A percentile compares a stretch with the other conserved stretches of the same genome.
phyloP scores from a whole-genome alignment of 2,113 vertebrate genomes.

The Gopherus evgoodei region DNA sequence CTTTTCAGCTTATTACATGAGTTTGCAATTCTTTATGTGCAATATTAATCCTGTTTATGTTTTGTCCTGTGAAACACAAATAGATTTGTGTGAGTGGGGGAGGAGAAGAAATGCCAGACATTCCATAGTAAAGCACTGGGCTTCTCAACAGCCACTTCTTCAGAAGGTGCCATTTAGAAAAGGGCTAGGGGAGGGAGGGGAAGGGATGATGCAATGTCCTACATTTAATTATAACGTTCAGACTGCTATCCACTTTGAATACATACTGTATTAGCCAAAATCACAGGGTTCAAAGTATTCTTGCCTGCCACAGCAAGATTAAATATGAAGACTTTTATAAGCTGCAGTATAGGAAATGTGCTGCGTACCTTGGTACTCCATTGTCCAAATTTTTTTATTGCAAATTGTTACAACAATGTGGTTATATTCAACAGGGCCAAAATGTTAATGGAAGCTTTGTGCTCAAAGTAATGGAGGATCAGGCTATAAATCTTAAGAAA shows the following conservation, averaged over 20 bases:
- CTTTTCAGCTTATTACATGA: not conserved
- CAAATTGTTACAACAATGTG: too few relatives aligned
- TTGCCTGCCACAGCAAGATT: not conserved
- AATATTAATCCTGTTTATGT: not conserved
- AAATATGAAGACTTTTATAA: slow-evolving; percentile 4
- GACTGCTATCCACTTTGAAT: slow-evolving; percentile 48
- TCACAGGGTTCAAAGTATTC: slow-evolving; percentile 29
- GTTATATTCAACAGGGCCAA: not conserved
- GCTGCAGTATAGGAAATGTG: slow-evolving; percentile 48
- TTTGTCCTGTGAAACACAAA: not conserved
- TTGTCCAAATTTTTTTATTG: not conserved
- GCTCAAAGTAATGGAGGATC: not conserved
- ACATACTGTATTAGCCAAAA: slow-evolving; percentile 11
- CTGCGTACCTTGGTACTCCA: not conserved
- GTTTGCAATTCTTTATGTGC: not conserved
- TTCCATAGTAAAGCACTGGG: not conserved
- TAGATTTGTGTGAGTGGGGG: not conserved
- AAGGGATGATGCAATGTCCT: not conserved
- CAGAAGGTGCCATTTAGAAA: not conserved
- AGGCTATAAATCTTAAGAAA: not conserved
- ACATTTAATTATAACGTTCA: not conserved
- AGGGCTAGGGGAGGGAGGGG: not conserved
- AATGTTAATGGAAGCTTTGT: not conserved
- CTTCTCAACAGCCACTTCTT: not conserved
- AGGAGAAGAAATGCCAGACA: not conserved